Evolutionary conservation across 2,888 invertebrate species (phyloP).

Genomic region (Agrotis ipsilon): DNA sequence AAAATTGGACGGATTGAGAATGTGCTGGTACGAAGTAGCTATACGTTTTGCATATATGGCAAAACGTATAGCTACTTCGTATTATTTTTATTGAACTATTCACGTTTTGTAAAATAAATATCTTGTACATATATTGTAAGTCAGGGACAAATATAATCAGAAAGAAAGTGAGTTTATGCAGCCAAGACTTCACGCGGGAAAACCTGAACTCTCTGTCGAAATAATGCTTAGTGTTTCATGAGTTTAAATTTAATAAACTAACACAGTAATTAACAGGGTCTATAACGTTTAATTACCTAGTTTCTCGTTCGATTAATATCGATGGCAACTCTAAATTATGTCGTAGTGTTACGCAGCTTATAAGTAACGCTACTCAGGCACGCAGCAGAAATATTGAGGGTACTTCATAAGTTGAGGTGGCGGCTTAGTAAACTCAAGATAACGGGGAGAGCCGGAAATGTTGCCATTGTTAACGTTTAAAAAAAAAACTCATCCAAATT

Average conservation of each 20-base stretch:
- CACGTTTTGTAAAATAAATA: too few species aligned
- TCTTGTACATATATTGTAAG: too few species aligned
- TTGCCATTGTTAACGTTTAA: conserved; percentile 41
- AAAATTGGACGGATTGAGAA: too few species aligned
- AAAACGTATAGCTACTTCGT: too few species aligned
- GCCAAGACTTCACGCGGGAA: too few species aligned
- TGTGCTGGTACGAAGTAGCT: too few species aligned
- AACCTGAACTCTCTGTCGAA: too few species aligned
- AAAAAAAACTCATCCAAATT: conserved; percentile 38
- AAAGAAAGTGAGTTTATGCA: too few species aligned
- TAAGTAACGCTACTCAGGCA: conserved; percentile 46
- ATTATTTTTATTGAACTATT: too few species aligned
- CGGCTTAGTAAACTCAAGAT: conserved; percentile 52
- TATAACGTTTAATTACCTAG: neutral
- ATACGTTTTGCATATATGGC: too few species aligned
- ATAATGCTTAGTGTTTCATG: neutral
- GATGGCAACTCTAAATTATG: conserved; percentile 5
- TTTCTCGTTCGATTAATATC: neutral
- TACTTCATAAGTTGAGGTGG: conserved; percentile 47
- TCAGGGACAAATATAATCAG: too few species aligned
- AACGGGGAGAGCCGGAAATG: conserved; percentile 42
- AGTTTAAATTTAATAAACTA: neutral
- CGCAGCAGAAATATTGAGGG: conserved; percentile 43
- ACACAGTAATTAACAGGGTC: neutral
- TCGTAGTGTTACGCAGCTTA: neutral